These are phyloP conservation scores for Vollenhovia emeryi DNA, from an alignment of 1,140 invertebrate genomes.

Conservation along the genomic window DNA sequence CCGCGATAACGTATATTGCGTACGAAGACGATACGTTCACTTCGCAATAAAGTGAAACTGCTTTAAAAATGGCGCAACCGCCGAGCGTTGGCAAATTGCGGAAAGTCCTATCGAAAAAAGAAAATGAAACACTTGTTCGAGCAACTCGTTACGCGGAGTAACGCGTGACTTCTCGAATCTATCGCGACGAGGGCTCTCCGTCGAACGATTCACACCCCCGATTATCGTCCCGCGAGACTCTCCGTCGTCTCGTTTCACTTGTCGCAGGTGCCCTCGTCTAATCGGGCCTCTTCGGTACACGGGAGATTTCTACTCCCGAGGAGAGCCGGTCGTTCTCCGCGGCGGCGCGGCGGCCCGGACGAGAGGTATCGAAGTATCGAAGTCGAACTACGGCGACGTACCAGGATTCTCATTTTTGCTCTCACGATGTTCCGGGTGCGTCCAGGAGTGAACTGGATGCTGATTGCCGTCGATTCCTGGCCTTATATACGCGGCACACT, in stretches of 20 bases:
- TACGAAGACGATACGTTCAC: constrained; percentile 1
- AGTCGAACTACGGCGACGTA: constrained; percentile 78
- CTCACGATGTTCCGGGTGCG: constrained; percentile 85
- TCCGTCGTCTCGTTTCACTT: constrained; percentile 32
- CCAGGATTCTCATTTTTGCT: constrained; percentile 84
- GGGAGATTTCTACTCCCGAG: constrained; percentile 6
- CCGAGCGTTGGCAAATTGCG: not conserved
- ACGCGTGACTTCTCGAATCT: not conserved
- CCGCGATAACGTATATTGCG: not conserved
- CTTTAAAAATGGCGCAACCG: not conserved
- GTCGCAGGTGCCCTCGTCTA: not conserved
- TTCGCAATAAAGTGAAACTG: not conserved
- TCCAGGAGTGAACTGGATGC: constrained; percentile 91
- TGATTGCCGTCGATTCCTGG: constrained; percentile 87
- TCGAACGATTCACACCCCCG: constrained; percentile 34
- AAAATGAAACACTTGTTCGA: not conserved
- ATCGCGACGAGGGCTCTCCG: not conserved
- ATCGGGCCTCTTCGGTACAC: not conserved
- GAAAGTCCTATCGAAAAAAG: not conserved
- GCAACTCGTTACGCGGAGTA: not conserved
- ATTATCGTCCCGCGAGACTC: constrained; percentile 25
- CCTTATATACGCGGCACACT: constrained; percentile 87
- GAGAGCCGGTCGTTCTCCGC: not conserved
- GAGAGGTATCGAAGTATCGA: no score
- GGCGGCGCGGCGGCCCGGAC: not conserved